Percentiles rank a stretch among this genome's conserved stretches.
phyloP scores from a whole-genome alignment of 1,140 invertebrate species.

The Andrena cerasifolii region DNA sequence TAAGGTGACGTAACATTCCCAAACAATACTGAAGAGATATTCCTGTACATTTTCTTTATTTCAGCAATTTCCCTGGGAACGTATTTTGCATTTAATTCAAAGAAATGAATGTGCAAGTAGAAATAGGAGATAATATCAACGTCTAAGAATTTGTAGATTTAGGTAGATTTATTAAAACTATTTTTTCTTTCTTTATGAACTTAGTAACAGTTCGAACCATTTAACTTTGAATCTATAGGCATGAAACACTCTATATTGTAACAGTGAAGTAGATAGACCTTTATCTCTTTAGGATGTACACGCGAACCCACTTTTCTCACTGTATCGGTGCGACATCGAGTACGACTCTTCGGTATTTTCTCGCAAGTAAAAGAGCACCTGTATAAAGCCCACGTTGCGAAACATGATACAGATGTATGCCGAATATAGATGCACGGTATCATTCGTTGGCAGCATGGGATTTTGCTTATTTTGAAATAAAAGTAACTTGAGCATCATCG shows the following conservation, averaged over 20 bases:
- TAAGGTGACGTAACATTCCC: too few relatives aligned
- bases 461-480: constrained; percentile 54
- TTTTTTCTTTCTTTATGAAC: too few relatives aligned
- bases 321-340: constrained; percentile 36
- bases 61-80: too few relatives aligned
- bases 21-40: too few relatives aligned
- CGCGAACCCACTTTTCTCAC: constrained; percentile 49
- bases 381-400: constrained; percentile 35
- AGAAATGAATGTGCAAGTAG: too few relatives aligned
- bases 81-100: too few relatives aligned
- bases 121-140: too few relatives aligned
- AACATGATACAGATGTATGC: constrained; percentile 45
- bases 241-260: background rate
- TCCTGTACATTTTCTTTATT: too few relatives aligned
- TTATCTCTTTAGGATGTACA: constrained; percentile 51
- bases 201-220: too few relatives aligned
- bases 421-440: constrained; percentile 42
- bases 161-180: too few relatives aligned
- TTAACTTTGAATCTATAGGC: too few relatives aligned
- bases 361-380: constrained; percentile 20
- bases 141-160: too few relatives aligned
- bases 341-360: constrained; percentile 53
- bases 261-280: constrained; percentile 49
- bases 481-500: constrained; percentile 46
- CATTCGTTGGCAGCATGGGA: constrained; percentile 46